These are phyloP conservation scores for Hippasteria phrygiana DNA, from an alignment of 53 echinoderm and acorn worm genomes.

Conservation along the genomic window DNA sequence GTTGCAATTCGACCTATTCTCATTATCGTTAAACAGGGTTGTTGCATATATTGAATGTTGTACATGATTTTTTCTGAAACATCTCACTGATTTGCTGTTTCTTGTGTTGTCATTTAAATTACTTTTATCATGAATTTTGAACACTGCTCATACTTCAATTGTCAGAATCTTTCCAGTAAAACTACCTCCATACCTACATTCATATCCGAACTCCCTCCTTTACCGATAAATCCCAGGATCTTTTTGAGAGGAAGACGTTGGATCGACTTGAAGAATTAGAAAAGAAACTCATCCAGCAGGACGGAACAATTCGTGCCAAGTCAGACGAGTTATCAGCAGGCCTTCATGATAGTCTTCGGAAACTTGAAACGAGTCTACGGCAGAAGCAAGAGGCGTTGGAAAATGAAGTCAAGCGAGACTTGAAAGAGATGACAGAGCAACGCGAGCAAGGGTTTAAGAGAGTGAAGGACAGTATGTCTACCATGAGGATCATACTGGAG, in stretches of 20 bases:
- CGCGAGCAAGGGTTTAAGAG: constrained; percentile 52
- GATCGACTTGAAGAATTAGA: constrained; percentile 53
- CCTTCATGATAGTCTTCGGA: constrained; percentile 2
- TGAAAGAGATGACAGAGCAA: constrained; percentile 25
- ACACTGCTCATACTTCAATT: no score
- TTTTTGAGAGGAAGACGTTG: constrained; percentile 41
- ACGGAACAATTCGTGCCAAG: constrained; percentile 39
- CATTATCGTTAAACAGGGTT: no score
- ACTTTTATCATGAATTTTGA: no score
- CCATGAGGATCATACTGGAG: constrained; percentile 60
- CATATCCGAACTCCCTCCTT: neutral
- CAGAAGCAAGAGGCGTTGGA: constrained; percentile 5
- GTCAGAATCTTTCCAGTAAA: no score
- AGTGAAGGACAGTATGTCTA: constrained; percentile 57
- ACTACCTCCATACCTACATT: no score
- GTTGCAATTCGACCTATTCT: no score
- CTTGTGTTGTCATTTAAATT: no score
- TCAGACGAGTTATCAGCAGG: constrained; percentile 23
- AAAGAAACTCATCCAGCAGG: constrained; percentile 11
- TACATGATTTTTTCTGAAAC: no score
- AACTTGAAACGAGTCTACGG: constrained; percentile 14
- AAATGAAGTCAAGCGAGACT: neutral
- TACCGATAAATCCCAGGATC: constrained; percentile 1
- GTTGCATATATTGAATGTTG: no score
- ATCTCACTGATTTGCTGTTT: no score